Evolutionary conservation across 35 echinoderm and acorn worm genomes (phyloP), one percentile per base, ranked within the genome.

Genomic region (Patiria miniata): DNA sequence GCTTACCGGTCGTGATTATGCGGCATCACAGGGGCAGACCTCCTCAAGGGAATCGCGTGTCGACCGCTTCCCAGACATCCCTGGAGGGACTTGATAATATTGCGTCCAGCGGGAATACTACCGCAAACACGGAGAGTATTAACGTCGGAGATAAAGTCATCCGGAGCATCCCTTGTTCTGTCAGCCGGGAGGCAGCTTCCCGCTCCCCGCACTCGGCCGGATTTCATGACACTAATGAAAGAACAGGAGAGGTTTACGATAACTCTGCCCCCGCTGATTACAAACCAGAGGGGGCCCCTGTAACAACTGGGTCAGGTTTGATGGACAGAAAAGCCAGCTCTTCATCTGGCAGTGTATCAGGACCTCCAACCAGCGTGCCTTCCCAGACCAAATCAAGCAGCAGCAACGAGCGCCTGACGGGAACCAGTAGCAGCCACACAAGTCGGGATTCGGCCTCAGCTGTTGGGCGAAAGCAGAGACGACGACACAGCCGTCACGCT

Each of bases 21-120:
- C 65, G 65, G 34, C 65, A 73, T 73, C 65, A 73, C 65, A 26
- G 65, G 29, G 34, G 65, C 14, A 73, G 65, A 30, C 65, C 82
- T 36, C 53, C 82, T 58, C 36, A 32, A 34, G 65, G 65, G 65
- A 73, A 73, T 84, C 82, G 82, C 33, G 82, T 84, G 30, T 84
- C 82, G 29, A 84, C 82, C 16, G 82, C 82, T 61, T 84, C 82
- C 23, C 82, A 84, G 82, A 84, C 82, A 7, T 84, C 82, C 36
- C 38, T 84, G 54, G 82, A 84, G 57, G 82, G 82, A 37, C 53
- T 39, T 38, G 53, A 58, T 21, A 84, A 84, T 84, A 84, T 37
- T 84, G 82, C 82, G 15, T 16, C 82, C 82, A 59, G 36, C 36
- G 82, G 53, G 16, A 84, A 84, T 36, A 34, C 39, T 28, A 52